Conservation (phyloP, 2,888 invertebrate genomes). For the Synergus itoensis region DNA sequence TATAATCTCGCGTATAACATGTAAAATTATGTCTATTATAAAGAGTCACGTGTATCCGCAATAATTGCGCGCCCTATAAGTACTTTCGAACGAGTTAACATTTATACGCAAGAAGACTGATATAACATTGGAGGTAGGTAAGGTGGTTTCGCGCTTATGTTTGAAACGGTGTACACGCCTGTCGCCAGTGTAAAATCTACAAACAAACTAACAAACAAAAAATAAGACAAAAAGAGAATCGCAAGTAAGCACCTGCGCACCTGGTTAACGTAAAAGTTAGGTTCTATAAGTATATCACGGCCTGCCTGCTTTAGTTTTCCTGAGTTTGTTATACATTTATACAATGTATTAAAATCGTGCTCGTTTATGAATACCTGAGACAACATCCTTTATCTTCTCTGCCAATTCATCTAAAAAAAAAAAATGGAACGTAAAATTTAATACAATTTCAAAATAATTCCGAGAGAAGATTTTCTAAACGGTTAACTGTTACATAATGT, state of each 20-base stretch:
- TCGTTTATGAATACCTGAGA: slow-evolving; percentile 68
- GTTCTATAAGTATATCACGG: slow-evolving; percentile 73
- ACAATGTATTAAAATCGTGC: slow-evolving; percentile 59
- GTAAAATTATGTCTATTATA: slow-evolving; percentile 58
- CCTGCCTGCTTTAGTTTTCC: slow-evolving; percentile 78
- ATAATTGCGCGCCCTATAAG: not conserved
- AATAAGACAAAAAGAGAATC: slow-evolving; percentile 61
- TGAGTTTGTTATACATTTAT: slow-evolving; percentile 73
- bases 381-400: slow-evolving; percentile 54
- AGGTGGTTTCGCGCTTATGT: slow-evolving; percentile 68
- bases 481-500: not conserved
- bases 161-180: slow-evolving; percentile 54
- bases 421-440: not conserved
- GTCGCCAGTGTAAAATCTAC: slow-evolving; percentile 66
- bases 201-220: slow-evolving; percentile 70
- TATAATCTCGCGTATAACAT: slow-evolving; percentile 62
- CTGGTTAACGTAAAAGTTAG: slow-evolving; percentile 51
- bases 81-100: slow-evolving; percentile 41
- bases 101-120: slow-evolving; percentile 69
- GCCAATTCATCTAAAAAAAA: not conserved
- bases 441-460: slow-evolving; percentile 6
- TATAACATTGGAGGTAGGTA: slow-evolving; percentile 74
- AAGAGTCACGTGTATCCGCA: slow-evolving; percentile 38
- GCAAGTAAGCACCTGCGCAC: slow-evolving; percentile 45
- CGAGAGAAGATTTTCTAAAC: not conserved